A percentile compares a stretch with the other conserved stretches of the same genome.
These are phyloP conservation scores for Ormyrus nitidulus DNA, from an alignment of 2,888 invertebrate species.

Conservation along the genomic window DNA sequence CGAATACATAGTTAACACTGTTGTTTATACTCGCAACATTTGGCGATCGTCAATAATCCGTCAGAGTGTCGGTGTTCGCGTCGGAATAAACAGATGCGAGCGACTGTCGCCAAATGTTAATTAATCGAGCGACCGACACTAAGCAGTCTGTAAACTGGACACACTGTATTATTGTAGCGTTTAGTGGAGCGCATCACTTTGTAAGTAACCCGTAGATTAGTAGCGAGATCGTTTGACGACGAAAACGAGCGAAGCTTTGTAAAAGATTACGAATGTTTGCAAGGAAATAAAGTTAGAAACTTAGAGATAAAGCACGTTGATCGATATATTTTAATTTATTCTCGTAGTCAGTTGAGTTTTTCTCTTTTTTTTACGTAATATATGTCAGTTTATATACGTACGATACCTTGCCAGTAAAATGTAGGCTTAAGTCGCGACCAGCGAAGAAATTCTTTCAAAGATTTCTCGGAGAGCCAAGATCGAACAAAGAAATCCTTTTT, in stretches of 20 bases:
- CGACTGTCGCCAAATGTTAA: not conserved
- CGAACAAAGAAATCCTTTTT: constrained; percentile 39
- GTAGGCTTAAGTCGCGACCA: constrained; percentile 18
- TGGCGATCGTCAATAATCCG: constrained; percentile 3
- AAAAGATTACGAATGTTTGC: not conserved
- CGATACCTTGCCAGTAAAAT: constrained; percentile 68
- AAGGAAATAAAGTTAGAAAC: not conserved
- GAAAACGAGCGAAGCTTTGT: constrained; percentile 13
- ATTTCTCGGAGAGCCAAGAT: constrained; percentile 40
- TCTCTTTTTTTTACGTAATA: constrained; percentile 57
- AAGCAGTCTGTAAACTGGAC: constrained; percentile 18
- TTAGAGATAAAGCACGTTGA: constrained; percentile 44
- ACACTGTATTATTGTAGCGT: constrained; percentile 28
- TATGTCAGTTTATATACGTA: constrained; percentile 56
- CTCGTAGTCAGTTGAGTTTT: constrained; percentile 58
- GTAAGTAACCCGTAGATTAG: constrained; percentile 21
- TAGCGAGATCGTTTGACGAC: constrained; percentile 14
- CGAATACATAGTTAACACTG: constrained; percentile 6
- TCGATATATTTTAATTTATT: constrained; percentile 64
- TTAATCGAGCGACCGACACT: not conserved
- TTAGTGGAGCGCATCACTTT: not conserved
- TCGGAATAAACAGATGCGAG: not conserved
- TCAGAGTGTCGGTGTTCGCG: not conserved
- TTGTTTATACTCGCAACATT: constrained; percentile 21
- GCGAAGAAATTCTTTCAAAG: constrained; percentile 26